These are phyloP conservation scores for Ataeniobius toweri DNA, from an alignment of 2,797 vertebrate species.

Conservation along the genomic window DNA sequence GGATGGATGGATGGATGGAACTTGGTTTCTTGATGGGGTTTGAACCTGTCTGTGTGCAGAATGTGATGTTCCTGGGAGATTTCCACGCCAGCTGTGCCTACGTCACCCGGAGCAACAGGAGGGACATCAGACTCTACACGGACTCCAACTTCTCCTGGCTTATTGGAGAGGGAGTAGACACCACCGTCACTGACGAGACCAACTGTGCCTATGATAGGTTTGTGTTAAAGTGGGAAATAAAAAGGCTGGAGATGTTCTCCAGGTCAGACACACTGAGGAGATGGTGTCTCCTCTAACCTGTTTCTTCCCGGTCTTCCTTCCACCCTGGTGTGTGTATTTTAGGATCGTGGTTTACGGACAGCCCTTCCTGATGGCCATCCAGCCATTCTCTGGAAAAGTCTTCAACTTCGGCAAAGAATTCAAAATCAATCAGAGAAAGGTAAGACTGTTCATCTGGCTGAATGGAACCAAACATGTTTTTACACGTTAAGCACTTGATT, in stretches of 20 bases:
- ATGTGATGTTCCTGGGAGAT: constrained; percentile 73
- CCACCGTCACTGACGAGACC: constrained; percentile 39
- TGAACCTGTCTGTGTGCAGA: constrained; percentile 35
- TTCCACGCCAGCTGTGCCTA: constrained; percentile 71
- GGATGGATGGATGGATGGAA: too few species aligned
- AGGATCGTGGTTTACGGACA: constrained; percentile 68
- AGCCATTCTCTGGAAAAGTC: constrained; percentile 46
- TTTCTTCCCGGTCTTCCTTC: not conserved
- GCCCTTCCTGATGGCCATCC: constrained; percentile 49
- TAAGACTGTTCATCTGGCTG: not conserved
- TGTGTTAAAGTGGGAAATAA: not conserved
- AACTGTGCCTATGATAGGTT: constrained; percentile 73
- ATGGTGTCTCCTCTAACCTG: not conserved
- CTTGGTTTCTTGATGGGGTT: not conserved
- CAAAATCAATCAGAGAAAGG: constrained; percentile 25
- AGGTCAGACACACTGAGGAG: not conserved
- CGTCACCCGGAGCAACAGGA: constrained; percentile 47
- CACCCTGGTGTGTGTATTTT: not conserved
- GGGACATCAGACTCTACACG: constrained; percentile 54
- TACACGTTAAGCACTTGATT: too few species aligned
- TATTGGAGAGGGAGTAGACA: constrained; percentile 66
- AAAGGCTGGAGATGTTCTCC: not conserved
- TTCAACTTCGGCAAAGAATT: constrained; percentile 32
- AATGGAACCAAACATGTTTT: too few species aligned
- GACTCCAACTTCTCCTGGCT: constrained; percentile 59